Base-by-base conservation (phyloP, 2,888 invertebrate species). In the Apotomis turbidana region DNA sequence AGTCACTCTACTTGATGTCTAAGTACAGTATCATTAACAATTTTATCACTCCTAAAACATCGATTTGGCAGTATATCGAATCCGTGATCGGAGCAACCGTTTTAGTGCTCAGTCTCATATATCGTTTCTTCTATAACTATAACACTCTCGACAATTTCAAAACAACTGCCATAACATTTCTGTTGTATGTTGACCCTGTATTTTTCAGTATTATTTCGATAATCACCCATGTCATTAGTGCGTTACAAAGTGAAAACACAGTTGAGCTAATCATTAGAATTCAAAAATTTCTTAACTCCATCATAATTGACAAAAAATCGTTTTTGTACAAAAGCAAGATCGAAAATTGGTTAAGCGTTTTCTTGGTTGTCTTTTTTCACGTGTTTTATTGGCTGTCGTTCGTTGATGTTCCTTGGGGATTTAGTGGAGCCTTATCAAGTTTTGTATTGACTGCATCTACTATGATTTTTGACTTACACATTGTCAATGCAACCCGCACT, bases 221-320 rank as follows among this genome's bases (percentile, higher is more conserved):
- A 5, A 12, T 64, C 2, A 44, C 6, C 3, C 5, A 55, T 10
- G 15, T 55, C 10, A 15, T 54, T 4, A 64, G 13, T 64, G n/a
- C 13, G 36, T 5, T 12, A 3, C 13, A 52, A 5, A 38, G 52
- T 13, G 13, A 4, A 2, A 38, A 41, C 13, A 13, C 38, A 9
- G 63, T 63, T 13, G 52, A 52, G 13, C 38, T 63, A 2, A 13
- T 63, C 5, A 63, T 63, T 13, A 52, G 5, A 41, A 10, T 52
- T 10, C 63, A 63, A 13, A 38, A 52, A 9, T 38, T 52, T 5
- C 13, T 63, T 4, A 41, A 52, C n/a, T 27, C 13, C 13, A 13
- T 52, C 2, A 13, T 36, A 10, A 2, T 38, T 9, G 41, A 52
- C 13, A 63, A 52, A 38, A 27, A 13, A n/a, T 3, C 38, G 9